Base-by-base conservation (phyloP, 2,888 invertebrate species). In the Drosophila gaucha region DNA sequence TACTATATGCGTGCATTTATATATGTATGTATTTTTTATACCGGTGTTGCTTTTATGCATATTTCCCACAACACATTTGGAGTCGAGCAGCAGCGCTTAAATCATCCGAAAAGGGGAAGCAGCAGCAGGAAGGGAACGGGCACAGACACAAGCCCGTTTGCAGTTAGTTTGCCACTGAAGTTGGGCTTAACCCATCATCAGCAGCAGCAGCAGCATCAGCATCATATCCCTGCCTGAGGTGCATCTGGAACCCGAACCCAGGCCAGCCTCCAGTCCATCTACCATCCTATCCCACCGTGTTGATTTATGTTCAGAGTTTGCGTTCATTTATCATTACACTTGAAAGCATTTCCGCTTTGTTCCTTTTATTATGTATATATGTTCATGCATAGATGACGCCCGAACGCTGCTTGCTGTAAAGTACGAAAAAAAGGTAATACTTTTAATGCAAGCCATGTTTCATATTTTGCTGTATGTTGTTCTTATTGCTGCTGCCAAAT, bases 311-410 rank as follows among this genome's bases (percentile, higher is more conserved):
- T 60, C 86, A 51, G 88, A 82, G 88, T 82, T 82, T 87, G 82
- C 82, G 77, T 87, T 87, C 82, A 82, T 82, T 82, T 82, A 82
- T 82, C 82, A 82, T 82, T 82, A 82, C 88, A 82, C 88, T 85
- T 82, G 82, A 87, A 87, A 82, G 82, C 82, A 82, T 87, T 86
- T 77, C 69, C 73, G 73, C 72, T 83, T 79, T 82, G 75, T 82
- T 73, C 59, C 59, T 44, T 67, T 87, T 82, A 76, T 87, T 87
- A 80, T 78, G 65, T 51, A 70, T 63, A 55, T 74, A 67, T 66
- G 63, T 56, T 75, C 66, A 67, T 51, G 49, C 33, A 57, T 33
- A 39, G 49, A 50, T 44, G 31, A 43, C 20, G 14, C 12, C 12
- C 5, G 31, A 14, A 12, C 16, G 38, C 9, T 31, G 58, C 18